Conservation (phyloP, 2,113 vertebrate species). For the Pachyramphus minor region DNA sequence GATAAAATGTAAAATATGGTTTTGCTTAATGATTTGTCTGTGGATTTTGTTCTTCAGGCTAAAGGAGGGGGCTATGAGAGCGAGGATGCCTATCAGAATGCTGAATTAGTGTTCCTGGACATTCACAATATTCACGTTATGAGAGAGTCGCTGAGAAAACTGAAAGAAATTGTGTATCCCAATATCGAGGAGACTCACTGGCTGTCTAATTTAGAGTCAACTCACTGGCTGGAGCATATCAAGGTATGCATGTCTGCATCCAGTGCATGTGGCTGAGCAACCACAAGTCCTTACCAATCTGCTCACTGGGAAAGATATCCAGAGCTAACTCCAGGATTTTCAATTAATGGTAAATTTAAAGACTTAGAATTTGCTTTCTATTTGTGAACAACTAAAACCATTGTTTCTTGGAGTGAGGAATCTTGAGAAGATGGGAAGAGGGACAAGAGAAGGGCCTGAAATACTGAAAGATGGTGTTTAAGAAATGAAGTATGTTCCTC, state of each 20-base stretch:
- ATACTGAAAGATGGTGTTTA: neutral
- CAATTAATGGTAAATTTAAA: neutral
- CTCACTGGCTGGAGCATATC: constrained; percentile 98
- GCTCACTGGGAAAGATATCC: neutral
- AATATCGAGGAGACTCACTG: constrained; percentile 95
- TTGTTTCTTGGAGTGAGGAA: neutral
- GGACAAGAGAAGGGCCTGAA: neutral
- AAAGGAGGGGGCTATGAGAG: constrained; percentile 97
- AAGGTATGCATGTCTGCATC: constrained; percentile 76
- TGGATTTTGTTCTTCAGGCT: constrained; percentile 75
- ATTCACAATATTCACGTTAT: constrained; percentile 99
- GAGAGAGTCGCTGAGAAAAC: constrained; percentile 92
- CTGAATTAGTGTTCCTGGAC: constrained; percentile 93
- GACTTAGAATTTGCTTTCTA: neutral
- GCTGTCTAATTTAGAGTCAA: constrained; percentile 96
- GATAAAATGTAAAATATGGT: neutral
- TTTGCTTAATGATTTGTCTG: neutral
- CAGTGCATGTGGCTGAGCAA: neutral
- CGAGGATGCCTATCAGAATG: constrained; percentile 97
- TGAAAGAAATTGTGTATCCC: constrained; percentile 95
- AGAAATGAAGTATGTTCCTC: neutral
- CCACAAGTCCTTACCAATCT: neutral
- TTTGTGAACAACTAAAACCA: neutral
- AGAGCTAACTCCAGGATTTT: neutral
- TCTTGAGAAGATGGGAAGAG: neutral